Percentiles rank a stretch among this genome's conserved stretches.
Conservation (phyloP, 2,113 vertebrate species). For the Cyanocitta stelleri region DNA sequence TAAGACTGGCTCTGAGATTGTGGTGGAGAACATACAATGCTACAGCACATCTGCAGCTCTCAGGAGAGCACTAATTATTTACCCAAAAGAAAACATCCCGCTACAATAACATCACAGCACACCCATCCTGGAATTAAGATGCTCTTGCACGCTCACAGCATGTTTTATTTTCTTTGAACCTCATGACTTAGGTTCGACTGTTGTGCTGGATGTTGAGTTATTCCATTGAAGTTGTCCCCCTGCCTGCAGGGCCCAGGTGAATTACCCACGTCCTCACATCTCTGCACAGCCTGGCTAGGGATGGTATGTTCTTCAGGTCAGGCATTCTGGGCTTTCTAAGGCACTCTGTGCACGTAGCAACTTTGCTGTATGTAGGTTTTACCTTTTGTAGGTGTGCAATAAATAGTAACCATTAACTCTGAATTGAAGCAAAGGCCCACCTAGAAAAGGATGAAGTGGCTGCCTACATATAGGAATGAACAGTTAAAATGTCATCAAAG, state of each 20-base stretch:
- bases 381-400: slow-evolving; percentile 31
- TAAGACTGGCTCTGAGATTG: neutral
- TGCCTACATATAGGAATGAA: neutral
- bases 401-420: slow-evolving; percentile 66
- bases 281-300: neutral
- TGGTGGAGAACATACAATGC: neutral
- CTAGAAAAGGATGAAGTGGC: slow-evolving; percentile 5
- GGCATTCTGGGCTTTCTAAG: neutral
- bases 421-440: neutral
- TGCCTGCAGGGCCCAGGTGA: neutral
- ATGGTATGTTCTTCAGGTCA: neutral
- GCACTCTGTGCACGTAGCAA: neutral
- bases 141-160: neutral
- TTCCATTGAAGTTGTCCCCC: neutral
- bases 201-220: neutral
- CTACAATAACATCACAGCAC: neutral
- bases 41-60: neutral
- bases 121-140: neutral
- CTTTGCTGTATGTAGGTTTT: neutral
- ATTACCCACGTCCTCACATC: neutral
- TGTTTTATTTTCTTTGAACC: neutral
- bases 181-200: neutral
- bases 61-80: neutral
- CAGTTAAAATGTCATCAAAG: slow-evolving; percentile 27
- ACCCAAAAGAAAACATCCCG: neutral